Conservation (phyloP, 2,797 vertebrate species). For the Diplodus sargus region DNA sequence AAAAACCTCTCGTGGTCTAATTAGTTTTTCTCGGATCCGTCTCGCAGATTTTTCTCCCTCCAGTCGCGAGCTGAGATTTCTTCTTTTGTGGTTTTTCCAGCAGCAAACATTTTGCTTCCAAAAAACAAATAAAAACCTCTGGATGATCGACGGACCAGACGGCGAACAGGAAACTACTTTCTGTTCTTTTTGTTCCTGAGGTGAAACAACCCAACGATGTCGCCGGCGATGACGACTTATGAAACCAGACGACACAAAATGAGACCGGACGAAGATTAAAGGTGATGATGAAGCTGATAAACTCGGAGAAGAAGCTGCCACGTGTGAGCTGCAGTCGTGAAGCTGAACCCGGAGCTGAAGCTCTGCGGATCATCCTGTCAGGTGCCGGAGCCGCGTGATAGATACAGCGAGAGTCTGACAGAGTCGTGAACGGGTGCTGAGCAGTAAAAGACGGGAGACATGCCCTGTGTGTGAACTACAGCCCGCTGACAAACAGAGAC, state of each 20-base stretch:
- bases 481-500: slow-evolving; percentile 57
- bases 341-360: slow-evolving; percentile 12
- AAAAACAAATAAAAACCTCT: neutral
- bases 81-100: neutral
- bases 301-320: slow-evolving; percentile 20
- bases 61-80: neutral
- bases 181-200: no score
- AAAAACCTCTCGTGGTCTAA: neutral
- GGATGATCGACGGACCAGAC: neutral
- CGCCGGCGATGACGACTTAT: neutral
- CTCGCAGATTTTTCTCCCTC: neutral
- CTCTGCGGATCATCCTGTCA: slow-evolving; percentile 45
- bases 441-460: slow-evolving; percentile 44
- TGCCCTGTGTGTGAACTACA: slow-evolving; percentile 49
- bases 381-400: slow-evolving; percentile 32
- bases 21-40: neutral
- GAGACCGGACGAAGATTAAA: neutral
- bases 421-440: slow-evolving; percentile 45
- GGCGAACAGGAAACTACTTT: neutral
- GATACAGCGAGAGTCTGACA: slow-evolving; percentile 44
- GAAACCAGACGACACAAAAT: neutral
- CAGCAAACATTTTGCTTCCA: no score
- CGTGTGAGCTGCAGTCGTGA: neutral
- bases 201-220: neutral
- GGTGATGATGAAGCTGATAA: neutral